Percentiles rank a stretch among this genome's conserved stretches.
Evolutionary conservation across 2,888 invertebrate species (phyloP).

Genomic region (Sinodicranocentrus sp.): DNA sequence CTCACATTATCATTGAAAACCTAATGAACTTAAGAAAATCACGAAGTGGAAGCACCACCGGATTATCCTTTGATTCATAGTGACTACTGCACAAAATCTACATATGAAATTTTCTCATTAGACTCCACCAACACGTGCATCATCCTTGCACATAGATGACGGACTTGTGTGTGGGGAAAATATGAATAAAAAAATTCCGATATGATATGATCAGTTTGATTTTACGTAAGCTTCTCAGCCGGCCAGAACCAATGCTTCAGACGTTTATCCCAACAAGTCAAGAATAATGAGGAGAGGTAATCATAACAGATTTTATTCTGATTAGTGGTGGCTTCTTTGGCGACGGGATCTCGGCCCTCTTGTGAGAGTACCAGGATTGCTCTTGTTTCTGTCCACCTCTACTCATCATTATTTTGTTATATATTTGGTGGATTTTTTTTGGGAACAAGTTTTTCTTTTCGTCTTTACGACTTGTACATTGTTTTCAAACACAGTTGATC

Average conservation of each 20-base stretch:
- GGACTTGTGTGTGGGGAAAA: neutral
- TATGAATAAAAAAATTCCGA: constrained; percentile 11
- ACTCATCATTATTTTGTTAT: constrained; percentile 2
- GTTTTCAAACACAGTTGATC: neutral
- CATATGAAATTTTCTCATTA: neutral
- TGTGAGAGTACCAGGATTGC: too few relatives aligned
- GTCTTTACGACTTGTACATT: too few relatives aligned
- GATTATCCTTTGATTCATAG: neutral
- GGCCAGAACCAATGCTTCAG: too few relatives aligned
- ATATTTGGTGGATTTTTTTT: neutral
- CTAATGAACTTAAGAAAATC: constrained; percentile 43
- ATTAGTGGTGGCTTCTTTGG: neutral
- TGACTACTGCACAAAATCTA: too few relatives aligned
- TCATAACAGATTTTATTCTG: constrained; percentile 22
- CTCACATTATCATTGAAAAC: constrained; percentile 15
- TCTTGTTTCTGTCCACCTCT: constrained; percentile 11
- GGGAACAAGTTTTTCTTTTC: neutral
- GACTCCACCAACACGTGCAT: neutral
- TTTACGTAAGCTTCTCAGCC: too few relatives aligned
- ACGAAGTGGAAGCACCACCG: constrained; percentile 1
- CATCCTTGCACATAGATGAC: too few relatives aligned
- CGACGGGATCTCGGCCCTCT: too few relatives aligned
- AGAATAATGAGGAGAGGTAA: constrained; percentile 5
- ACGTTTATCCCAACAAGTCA: neutral
- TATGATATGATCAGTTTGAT: constrained; percentile 10